Base-by-base conservation (phyloP, 2,888 invertebrate genomes). In the Drosophila borborema region DNA sequence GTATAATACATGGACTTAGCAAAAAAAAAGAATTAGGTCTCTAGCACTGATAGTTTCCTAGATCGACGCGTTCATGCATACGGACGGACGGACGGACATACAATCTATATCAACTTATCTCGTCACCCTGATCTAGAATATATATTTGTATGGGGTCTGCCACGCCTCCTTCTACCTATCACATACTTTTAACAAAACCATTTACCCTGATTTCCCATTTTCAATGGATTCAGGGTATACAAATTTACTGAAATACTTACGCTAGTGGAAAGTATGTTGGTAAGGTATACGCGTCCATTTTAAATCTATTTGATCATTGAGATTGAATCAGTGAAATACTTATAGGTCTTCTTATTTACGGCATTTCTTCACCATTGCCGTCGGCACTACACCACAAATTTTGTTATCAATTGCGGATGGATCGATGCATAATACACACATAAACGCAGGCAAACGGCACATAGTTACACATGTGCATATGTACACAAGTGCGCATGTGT, bases 201-300 rank as follows among this genome's bases (percentile, higher is more conserved):
- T 28, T 28, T 28, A 28, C 28, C 6, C 28, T 28, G 28, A 28
- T 6, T 28, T 28, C 28, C 28, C 28, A 28, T 28, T 28, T 28
- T 28, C 28, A 28, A 28, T 28, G 28, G 28, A 3, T 28, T 28
- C 28, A 28, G 28, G 28, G 28, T 28, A 28, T 28, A 28, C 5
- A 28, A 28, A 28, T 18, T 1, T 43, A 36, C 38, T 23, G 41
- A 49, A 36, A 14, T 63, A 90, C 86, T 86, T 81, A 86, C 86
- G 90, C 86, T 46, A 86, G 56, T 8, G 86, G 86, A 69, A 86
- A 86, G 45, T 86, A 86, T 6, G 86, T 86, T 16, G 86, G 86
- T 55, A 86, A 54, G 20, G 86, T 72, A 64, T 90, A 86, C 7
- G 86, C 86, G 70, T 86, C 86, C 86, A 86, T 86, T 49, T 77